Evolutionary conservation across 30 jellyfish, hydroid and myxozoan genomes (phyloP), one percentile per base, ranked within the genome.

Genomic region (Hydractinia echinata): DNA sequence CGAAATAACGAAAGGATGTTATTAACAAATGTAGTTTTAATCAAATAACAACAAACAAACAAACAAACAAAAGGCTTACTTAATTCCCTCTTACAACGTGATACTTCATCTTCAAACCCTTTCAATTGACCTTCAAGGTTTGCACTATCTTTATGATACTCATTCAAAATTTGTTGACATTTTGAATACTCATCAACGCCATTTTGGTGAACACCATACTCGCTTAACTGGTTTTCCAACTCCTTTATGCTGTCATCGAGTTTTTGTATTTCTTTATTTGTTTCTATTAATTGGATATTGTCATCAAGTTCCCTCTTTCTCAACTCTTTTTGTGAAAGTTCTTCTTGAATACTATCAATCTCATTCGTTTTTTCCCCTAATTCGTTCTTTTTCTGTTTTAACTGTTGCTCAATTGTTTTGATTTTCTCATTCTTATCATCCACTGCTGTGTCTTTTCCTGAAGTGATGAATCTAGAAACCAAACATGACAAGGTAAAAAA

Each of bases 301-400:
- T 92, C 98, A 48, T 87, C 95, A 18, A 92, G 82, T 53, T 92
- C 98, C 7, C 98, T 87, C 8, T 67, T 94, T 39, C 86, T 70
- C 20, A 91, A 58, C 66, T 87, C 84, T 67, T 92, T 94, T 51
- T 88, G 79, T 54, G 89, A 89, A 51, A 87, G 67, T 60, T 79
- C 94, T 55, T 87, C 94, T 66, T 82, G 84, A 52, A 77, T 66
- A 51, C 66, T 72, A 10, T 88, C 83, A 53, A 79, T 56, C 16
- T 90, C 89, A 21, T 52, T 76, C 10, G 90, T 52, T 44, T 39
- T 64, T 67, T 68, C 76, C 53, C 70, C 77, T 60, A 55, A 78
- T 55, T 90, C 89, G 66, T 51, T 55, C 19, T 78, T 79, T 19
- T 74, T 76, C 14, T 61, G 79, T 19, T 74, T 77, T 55, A 76